phyloP scores from a whole-genome alignment of 2,797 vertebrate genomes.

The Danio albolineatus region DNA sequence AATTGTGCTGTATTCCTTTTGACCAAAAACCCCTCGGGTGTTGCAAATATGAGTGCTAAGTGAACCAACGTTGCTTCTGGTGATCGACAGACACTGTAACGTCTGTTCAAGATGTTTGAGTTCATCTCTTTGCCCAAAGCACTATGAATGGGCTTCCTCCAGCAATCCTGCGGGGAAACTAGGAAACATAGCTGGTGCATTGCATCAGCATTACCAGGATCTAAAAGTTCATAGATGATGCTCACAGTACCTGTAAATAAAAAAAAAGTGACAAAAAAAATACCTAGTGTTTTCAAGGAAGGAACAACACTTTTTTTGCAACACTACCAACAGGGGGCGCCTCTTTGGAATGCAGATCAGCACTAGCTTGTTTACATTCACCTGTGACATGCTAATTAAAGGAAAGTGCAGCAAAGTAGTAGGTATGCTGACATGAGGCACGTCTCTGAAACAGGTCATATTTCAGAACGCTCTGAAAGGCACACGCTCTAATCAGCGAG shows the following conservation, averaged over 20 bases:
- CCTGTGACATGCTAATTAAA: constrained; percentile 51
- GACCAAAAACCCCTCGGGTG: neutral
- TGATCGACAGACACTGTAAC: constrained; percentile 9
- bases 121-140: constrained; percentile 3
- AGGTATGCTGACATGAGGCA: neutral
- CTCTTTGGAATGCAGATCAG: constrained; percentile 62
- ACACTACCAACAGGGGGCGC: constrained; percentile 53
- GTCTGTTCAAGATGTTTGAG: constrained; percentile 17
- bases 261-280: neutral
- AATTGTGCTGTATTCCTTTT: constrained; percentile 7
- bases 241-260: neutral
- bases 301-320: too few species aligned
- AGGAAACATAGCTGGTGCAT: constrained; percentile 13
- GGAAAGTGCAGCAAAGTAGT: constrained; percentile 21
- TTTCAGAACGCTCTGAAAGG: constrained; percentile 31
- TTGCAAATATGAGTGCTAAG: constrained; percentile 15
- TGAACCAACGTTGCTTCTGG: constrained; percentile 4
- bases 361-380: constrained; percentile 44
- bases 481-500: constrained; percentile 42
- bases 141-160: neutral
- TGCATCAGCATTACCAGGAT: constrained; percentile 16
- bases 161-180: constrained; percentile 22
- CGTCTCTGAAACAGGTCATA: neutral
- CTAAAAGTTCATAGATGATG: constrained; percentile 4
- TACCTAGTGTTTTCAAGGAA: neutral